phyloP scores from a whole-genome alignment of 2,888 invertebrate genomes.

The Agelastica alni region DNA sequence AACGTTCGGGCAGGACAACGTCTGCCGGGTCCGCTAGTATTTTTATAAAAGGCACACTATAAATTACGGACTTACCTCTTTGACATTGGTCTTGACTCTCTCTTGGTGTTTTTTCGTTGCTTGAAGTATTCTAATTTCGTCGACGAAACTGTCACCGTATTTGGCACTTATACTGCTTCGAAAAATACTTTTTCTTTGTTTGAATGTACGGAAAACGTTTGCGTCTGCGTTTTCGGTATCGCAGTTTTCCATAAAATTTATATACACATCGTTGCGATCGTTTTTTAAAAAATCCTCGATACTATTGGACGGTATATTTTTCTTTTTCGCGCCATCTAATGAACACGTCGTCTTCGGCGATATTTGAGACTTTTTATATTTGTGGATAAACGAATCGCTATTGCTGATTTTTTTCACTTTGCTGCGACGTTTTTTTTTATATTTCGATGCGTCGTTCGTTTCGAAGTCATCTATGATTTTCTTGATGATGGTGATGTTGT shows the following conservation, averaged over 20 bases:
- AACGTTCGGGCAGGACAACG: too few relatives aligned
- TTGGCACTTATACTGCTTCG: conserved; percentile 36
- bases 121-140: conserved; percentile 41
- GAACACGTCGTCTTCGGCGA: conserved; percentile 44
- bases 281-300: conserved; percentile 42
- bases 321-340: conserved; percentile 40
- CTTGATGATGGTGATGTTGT: conserved; percentile 52
- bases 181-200: conserved; percentile 35
- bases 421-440: conserved; percentile 25
- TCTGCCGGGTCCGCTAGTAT: too few relatives aligned
- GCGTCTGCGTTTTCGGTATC: conserved; percentile 47
- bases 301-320: conserved; percentile 39
- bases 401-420: conserved; percentile 41
- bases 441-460: conserved; percentile 28
- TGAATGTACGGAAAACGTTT: conserved; percentile 39
- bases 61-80: conserved; percentile 49
- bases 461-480: conserved; percentile 53
- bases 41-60: too few relatives aligned
- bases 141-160: conserved; percentile 36
- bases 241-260: conserved; percentile 48
- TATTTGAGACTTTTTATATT: conserved; percentile 44
- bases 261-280: conserved; percentile 48
- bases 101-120: conserved; percentile 47
- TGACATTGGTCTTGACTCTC: conserved; percentile 46
- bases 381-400: conserved; percentile 46